Evolutionary conservation across 92 coral and sea anemone genomes (phyloP).

Genomic region (Blastomussa wellsi): DNA sequence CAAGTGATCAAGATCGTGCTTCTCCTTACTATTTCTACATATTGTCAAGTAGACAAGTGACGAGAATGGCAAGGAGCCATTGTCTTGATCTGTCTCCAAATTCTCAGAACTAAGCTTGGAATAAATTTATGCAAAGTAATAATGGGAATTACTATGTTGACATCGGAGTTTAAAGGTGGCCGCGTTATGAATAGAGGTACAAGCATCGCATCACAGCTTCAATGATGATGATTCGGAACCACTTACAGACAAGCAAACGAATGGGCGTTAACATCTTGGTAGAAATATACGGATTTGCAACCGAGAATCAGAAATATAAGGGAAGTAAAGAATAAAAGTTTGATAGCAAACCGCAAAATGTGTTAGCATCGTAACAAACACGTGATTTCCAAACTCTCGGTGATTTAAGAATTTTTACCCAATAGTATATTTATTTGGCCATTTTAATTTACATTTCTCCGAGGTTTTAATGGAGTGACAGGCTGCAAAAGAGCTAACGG

Average conservation of each 20-base stretch:
- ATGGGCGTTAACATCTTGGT: too few species aligned
- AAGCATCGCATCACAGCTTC: too few species aligned
- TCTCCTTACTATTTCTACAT: background rate
- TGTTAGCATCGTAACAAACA: background rate
- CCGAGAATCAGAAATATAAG: too few species aligned
- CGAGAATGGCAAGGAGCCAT: background rate
- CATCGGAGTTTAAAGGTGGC: background rate
- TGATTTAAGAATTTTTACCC: background rate
- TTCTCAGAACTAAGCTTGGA: background rate
- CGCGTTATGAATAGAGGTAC: too few species aligned
- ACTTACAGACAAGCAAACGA: too few species aligned
- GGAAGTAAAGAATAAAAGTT: too few species aligned
- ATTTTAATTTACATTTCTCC: too few species aligned
- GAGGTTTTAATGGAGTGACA: too few species aligned
- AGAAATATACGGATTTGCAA: too few species aligned
- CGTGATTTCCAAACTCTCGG: background rate
- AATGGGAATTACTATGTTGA: background rate
- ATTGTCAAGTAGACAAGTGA: background rate
- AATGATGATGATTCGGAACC: too few species aligned
- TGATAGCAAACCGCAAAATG: background rate
- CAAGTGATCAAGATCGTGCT: background rate
- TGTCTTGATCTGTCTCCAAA: background rate
- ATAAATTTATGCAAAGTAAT: background rate
- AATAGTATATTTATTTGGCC: too few species aligned
- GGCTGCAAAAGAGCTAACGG: too few species aligned